Conservation (phyloP, 2,113 vertebrate genomes). For the Notothenia coriiceps region DNA sequence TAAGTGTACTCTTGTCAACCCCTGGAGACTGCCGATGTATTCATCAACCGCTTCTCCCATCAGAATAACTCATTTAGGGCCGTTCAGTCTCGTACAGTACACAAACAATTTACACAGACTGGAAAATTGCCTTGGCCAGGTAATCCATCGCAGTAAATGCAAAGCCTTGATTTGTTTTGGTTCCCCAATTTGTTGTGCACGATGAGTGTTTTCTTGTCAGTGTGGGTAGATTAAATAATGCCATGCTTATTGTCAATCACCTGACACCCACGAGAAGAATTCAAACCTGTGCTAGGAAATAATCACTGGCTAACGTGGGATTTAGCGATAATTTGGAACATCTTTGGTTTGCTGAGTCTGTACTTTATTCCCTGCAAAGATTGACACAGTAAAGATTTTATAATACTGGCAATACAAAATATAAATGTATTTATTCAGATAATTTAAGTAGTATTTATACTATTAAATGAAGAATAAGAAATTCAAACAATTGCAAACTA, state of each 20-base stretch:
- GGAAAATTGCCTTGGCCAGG: constrained; percentile 49
- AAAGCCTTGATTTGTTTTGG: constrained; percentile 62
- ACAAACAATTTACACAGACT: constrained; percentile 62
- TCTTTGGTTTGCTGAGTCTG: neutral
- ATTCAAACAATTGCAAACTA: neutral
- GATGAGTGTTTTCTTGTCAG: constrained; percentile 53
- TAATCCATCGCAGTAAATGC: constrained; percentile 61
- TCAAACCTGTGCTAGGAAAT: constrained; percentile 20
- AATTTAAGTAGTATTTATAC: neutral
- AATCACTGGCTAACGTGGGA: constrained; percentile 5
- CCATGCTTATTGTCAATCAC: constrained; percentile 45
- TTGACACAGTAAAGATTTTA: too few species aligned
- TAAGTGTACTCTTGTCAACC: constrained; percentile 10
- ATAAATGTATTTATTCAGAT: neutral
- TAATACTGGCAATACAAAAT: too few species aligned
- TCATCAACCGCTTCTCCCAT: constrained; percentile 35
- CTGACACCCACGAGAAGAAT: constrained; percentile 17
- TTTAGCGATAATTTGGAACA: constrained; percentile 14
- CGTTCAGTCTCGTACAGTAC: constrained; percentile 50
- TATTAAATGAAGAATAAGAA: neutral
- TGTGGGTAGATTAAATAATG: constrained; percentile 22
- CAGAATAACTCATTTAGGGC: constrained; percentile 58
- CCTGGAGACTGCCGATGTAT: constrained; percentile 11
- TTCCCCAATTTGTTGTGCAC: constrained; percentile 35
- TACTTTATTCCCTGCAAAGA: neutral